These are phyloP conservation scores for Petrolisthes cinctipes DNA, from an alignment of 2,888 invertebrate genomes.

Conservation along the genomic window DNA sequence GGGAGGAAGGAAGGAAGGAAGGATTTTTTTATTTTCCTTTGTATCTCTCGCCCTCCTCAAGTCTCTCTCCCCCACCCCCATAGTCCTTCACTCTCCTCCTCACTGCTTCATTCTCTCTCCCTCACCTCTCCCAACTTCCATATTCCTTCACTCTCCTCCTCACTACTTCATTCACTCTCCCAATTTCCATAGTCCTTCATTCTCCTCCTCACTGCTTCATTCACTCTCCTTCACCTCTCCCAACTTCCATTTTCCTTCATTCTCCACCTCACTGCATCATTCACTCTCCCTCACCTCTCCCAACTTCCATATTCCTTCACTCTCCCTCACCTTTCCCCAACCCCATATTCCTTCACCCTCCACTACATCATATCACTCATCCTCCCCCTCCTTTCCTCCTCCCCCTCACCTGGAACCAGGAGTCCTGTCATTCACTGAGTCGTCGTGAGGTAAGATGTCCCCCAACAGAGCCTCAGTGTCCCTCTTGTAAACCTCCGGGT, in stretches of 20 bases:
- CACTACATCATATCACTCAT: not conserved
- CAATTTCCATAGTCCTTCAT: not conserved
- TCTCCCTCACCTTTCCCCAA: too few species aligned
- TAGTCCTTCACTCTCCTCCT: not conserved
- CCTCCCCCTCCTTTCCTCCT: not conserved
- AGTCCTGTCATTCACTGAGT: constrained; percentile 64
- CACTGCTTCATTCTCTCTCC: not conserved
- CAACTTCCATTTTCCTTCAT: not conserved
- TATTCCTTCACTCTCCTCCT: not conserved
- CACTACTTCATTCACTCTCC: not conserved
- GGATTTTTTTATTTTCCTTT: not conserved
- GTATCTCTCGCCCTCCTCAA: not conserved
- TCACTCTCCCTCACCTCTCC: not conserved
- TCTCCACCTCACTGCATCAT: too few species aligned
- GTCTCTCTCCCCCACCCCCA: not conserved
- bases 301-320: not conserved
- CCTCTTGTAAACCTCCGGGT: constrained; percentile 55
- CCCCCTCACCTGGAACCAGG: constrained; percentile 44
- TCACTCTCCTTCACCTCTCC: not conserved
- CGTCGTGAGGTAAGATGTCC: constrained; percentile 62
- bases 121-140: not conserved
- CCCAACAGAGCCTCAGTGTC: constrained; percentile 58
- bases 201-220: too few species aligned
- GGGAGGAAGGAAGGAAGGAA: not conserved
- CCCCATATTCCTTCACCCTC: not conserved